Evolutionary conservation across 2,888 invertebrate species (phyloP).

Genomic region (Lomographa bimaculata): DNA sequence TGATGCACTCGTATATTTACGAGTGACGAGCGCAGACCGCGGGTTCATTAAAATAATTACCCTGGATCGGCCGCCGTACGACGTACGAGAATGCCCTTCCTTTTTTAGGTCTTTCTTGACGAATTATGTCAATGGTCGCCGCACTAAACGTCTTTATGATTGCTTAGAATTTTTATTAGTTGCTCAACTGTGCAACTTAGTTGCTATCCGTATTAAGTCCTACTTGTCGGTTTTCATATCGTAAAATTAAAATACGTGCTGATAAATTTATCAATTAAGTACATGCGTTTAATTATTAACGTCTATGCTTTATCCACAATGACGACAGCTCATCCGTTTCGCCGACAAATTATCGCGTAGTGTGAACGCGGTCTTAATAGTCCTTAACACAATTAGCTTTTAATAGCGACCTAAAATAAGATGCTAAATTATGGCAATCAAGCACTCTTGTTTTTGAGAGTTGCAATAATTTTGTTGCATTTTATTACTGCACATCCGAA

Average conservation of each 20-base stretch:
- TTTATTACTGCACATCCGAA: conserved; percentile 31
- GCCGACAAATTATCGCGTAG: conserved; percentile 19
- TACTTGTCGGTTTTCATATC: too few species aligned
- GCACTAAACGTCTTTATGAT: conserved; percentile 31
- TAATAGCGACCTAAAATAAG: conserved; percentile 69
- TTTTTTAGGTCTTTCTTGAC: conserved; percentile 40
- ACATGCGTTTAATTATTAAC: conserved; percentile 14
- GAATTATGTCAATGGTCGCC: conserved; percentile 37
- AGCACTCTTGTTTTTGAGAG: conserved; percentile 31
- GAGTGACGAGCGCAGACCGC: conserved; percentile 52
- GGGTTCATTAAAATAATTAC: conserved; percentile 64
- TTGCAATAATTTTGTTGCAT: conserved; percentile 36
- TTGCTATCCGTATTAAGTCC: conserved; percentile 8
- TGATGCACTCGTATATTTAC: conserved; percentile 52
- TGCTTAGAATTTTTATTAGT: conserved; percentile 31
- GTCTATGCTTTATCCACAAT: conserved; percentile 18
- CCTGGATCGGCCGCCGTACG: conserved; percentile 45
- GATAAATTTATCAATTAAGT: too few species aligned
- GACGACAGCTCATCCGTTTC: conserved; percentile 20
- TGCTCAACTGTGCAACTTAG: conserved; percentile 15
- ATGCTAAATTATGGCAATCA: conserved; percentile 66
- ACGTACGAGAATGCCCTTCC: conserved; percentile 48
- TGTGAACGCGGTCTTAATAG: conserved; percentile 42
- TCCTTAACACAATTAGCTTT: conserved; percentile 70
- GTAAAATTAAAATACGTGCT: too few species aligned